Conservation (phyloP, 2,797 vertebrate species). For the Amazona finschi region DNA sequence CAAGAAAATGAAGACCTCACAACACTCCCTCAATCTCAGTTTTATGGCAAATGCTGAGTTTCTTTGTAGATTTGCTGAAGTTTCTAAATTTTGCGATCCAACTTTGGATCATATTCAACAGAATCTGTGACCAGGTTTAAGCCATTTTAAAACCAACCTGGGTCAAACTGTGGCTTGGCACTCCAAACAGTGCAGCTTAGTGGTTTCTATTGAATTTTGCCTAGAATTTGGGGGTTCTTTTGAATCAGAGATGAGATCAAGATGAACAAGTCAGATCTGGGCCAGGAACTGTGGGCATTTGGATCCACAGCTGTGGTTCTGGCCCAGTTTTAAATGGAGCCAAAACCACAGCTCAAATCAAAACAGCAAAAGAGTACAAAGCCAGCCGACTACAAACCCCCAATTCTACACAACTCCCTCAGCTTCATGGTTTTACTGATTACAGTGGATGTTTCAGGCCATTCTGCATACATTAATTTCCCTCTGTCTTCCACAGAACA, state of each 20-base stretch:
- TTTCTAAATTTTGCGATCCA: conserved; percentile 9
- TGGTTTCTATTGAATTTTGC: conserved; percentile 13
- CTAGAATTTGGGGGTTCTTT: not conserved
- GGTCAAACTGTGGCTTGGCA: conserved; percentile 48
- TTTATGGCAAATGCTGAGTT: not conserved
- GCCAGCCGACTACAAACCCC: not conserved
- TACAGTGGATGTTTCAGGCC: not conserved
- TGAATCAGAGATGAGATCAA: conserved; percentile 19
- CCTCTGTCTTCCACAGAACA: not conserved
- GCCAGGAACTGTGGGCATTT: not conserved
- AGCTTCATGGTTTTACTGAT: not conserved
- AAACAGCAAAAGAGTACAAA: not conserved
- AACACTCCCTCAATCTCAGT: not conserved
- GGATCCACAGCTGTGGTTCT: conserved; percentile 4
- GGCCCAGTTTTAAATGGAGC: not conserved
- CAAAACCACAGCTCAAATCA: conserved; percentile 23
- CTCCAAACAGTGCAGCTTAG: not conserved
- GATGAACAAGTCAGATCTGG: not conserved
- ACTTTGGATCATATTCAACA: not conserved
- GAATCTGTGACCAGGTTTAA: conserved; percentile 18
- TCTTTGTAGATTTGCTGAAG: not conserved
- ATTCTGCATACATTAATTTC: not conserved
- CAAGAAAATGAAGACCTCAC: not conserved
- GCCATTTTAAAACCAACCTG: conserved; percentile 34
- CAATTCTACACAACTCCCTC: not conserved